Evolutionary conservation across 2,888 invertebrate species (phyloP), one percentile per base, ranked within the genome.

Genomic region (Agrochola circellaris): DNA sequence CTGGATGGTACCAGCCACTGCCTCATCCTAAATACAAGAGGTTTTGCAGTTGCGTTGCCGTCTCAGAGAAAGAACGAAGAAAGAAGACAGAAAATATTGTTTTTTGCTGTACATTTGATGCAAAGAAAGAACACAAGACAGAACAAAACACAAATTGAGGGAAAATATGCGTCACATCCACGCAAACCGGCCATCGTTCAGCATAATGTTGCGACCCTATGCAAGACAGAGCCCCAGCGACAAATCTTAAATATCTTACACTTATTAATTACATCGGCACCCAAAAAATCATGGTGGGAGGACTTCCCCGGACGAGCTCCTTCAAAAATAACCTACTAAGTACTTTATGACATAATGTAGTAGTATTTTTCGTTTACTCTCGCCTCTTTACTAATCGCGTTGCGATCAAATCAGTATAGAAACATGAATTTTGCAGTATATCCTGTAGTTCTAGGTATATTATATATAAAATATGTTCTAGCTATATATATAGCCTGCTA

Each of bases 381-480:
- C 42, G 42, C 48, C 48, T 48, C 48, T 48, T 66, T 11, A 51
- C 30, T 8, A 15, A 34, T 34, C 17, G 5, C 15, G 2, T 9
- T 51, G 48, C 66, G 15, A 15, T 48, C 17, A 34, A 3, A 9
- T 23, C 7, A 11, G 17, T 45, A 15, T 4, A 51, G 13, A 51
- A 34, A 23, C 7, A 62, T 51, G 62, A 42, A 42, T 34, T 45
- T 45, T 23, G 26, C 30, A 26, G 65, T 38, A 2, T 60, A 60
- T 26, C 7, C 23, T 78, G 17, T 79, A 58, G 51, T 45, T 64
- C 26, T 73, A 73, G 20, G 48, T 64, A 42, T 51, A 42, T 42
- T 42, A 11, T 78, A 58, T 30, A 30, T 30, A 30, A 1, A 30
- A 30, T 30, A 30, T 30, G 51, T 45, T 65, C 23, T 73, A 65